These are phyloP conservation scores for Dicyrtomina minuta DNA, from an alignment of 2,888 invertebrate species.

Conservation along the genomic window DNA sequence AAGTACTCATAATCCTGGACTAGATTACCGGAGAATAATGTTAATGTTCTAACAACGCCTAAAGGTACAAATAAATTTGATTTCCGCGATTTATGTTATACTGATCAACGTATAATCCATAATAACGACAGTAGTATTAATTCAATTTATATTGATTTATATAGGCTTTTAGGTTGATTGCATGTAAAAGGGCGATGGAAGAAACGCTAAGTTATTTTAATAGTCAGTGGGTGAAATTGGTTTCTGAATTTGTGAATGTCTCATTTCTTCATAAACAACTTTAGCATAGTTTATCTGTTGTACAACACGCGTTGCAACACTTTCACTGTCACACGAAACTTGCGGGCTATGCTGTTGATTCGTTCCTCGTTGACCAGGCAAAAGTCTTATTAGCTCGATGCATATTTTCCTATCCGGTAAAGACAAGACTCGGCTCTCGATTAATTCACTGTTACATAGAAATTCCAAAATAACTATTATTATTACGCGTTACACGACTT, in stretches of 20 bases:
- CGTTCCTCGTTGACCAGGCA: slow-evolving; percentile 55
- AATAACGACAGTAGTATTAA: too few relatives aligned
- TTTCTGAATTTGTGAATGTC: slow-evolving; percentile 63
- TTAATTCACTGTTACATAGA: slow-evolving; percentile 61
- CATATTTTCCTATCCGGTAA: slow-evolving; percentile 57
- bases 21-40: too few relatives aligned
- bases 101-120: too few relatives aligned
- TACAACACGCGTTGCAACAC: slow-evolving; percentile 70
- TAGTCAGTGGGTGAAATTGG: slow-evolving; percentile 19
- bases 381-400: slow-evolving; percentile 60
- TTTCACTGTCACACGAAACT: slow-evolving; percentile 73
- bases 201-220: slow-evolving; percentile 1
- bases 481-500: background rate
- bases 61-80: too few relatives aligned
- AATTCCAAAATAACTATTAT: background rate
- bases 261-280: slow-evolving; percentile 77
- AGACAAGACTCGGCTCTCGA: slow-evolving; percentile 66
- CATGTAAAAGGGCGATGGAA: too few relatives aligned
- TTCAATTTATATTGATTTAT: too few relatives aligned
- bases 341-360: slow-evolving; percentile 66
- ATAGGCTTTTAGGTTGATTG: too few relatives aligned
- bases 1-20: too few relatives aligned
- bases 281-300: slow-evolving; percentile 87
- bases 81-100: too few relatives aligned
- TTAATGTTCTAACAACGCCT: too few relatives aligned